A percentile compares a stretch with the other conserved stretches of the same genome.
phyloP scores from a whole-genome alignment of 2,888 invertebrate species.

The Acleris holmiana region DNA sequence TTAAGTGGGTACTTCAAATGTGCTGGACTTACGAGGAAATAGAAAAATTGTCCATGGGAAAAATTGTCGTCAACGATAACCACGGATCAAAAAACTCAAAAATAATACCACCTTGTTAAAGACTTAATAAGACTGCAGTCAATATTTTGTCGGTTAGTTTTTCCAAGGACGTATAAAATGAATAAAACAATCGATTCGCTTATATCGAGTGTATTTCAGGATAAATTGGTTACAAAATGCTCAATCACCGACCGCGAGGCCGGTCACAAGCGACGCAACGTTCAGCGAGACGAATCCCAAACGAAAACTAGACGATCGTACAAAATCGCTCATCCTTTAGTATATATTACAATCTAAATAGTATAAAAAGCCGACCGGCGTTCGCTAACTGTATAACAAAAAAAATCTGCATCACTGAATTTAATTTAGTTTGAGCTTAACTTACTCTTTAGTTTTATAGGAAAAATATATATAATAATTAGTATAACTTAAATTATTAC shows the following conservation, averaged over 20 bases:
- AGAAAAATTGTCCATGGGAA: too few species aligned
- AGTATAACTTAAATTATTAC: constrained; percentile 83
- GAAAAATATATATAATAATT: constrained; percentile 79
- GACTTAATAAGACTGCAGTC: too few species aligned
- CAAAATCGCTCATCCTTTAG: constrained; percentile 65
- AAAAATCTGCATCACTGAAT: constrained; percentile 55
- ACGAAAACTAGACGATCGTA: constrained; percentile 67
- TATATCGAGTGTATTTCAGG: constrained; percentile 84
- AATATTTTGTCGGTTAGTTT: too few species aligned
- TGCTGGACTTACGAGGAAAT: too few species aligned
- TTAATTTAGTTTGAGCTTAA: constrained; percentile 80
- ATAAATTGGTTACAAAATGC: constrained; percentile 84
- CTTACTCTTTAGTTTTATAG: constrained; percentile 78
- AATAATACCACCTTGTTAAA: too few species aligned
- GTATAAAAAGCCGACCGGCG: constrained; percentile 77
- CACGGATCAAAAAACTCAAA: too few species aligned
- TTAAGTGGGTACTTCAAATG: too few species aligned
- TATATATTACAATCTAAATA: constrained; percentile 73
- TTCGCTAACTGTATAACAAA: constrained; percentile 60
- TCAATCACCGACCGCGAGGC: constrained; percentile 67
- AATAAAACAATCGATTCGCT: constrained; percentile 78
- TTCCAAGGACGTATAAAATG: constrained; percentile 16
- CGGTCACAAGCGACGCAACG: constrained; percentile 59
- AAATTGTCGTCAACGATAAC: too few species aligned
- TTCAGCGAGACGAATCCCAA: constrained; percentile 63